Conservation (phyloP, 92 coral and sea anemone genomes). For the Desmophyllum pertusum region DNA sequence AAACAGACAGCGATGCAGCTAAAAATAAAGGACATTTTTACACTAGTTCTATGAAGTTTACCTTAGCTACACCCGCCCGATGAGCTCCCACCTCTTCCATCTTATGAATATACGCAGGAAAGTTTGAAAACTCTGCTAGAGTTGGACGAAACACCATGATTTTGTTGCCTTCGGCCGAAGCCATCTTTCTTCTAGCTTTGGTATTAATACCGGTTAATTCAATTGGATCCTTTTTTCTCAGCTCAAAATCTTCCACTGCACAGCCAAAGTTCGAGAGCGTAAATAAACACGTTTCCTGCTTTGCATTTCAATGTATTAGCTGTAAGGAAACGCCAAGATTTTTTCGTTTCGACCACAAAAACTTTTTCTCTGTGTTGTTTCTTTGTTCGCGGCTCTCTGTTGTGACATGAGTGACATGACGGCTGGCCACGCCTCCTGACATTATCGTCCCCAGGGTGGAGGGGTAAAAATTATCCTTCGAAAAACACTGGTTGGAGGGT, state of each 20-base stretch:
- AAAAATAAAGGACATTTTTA: not conserved
- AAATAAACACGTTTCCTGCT: constrained; percentile 14
- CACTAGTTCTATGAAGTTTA: constrained; percentile 4
- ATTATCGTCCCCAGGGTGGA: constrained; percentile 14
- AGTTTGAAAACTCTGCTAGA: constrained; percentile 86
- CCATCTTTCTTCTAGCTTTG: constrained; percentile 51
- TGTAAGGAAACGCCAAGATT: not conserved
- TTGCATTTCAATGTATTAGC: constrained; percentile 16
- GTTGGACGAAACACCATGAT: constrained; percentile 98
- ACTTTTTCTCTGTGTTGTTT: constrained; percentile 34
- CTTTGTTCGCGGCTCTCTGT: constrained; percentile 59
- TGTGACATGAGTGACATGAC: constrained; percentile 53
- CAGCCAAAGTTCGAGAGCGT: constrained; percentile 20
- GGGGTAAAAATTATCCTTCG: not conserved
- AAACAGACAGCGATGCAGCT: constrained; percentile 11
- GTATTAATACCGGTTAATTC: not conserved
- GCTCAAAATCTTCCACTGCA: not conserved
- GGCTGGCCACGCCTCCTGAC: constrained; percentile 51
- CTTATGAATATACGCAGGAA: constrained; percentile 86
- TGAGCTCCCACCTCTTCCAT: constrained; percentile 97
- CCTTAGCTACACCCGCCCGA: constrained; percentile 96
- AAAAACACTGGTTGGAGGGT: too few species aligned
- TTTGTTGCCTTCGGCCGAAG: constrained; percentile 69
- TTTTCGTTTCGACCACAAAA: constrained; percentile 25
- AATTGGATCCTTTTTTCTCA: not conserved